Evolutionary conservation across 1,140 invertebrate genomes (phyloP).

Genomic region (Ceratitis capitata): DNA sequence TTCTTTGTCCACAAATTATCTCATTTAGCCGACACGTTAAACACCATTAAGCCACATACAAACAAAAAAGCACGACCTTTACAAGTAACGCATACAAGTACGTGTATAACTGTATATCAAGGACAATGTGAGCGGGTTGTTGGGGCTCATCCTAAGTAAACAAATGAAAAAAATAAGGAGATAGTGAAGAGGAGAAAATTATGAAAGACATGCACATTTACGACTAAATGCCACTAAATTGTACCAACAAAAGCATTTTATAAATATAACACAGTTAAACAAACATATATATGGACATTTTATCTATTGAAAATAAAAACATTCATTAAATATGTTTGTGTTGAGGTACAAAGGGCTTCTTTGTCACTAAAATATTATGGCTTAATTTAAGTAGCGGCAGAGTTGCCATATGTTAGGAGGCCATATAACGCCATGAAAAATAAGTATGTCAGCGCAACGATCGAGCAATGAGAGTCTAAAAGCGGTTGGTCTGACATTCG

Average conservation of each 20-base stretch:
- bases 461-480: too few relatives aligned
- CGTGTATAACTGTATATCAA: neutral
- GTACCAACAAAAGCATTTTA: neutral
- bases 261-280: too few relatives aligned
- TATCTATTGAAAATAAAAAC: too few relatives aligned
- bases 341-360: neutral
- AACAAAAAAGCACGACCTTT: neutral
- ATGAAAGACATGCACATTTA: slow-evolving; percentile 21
- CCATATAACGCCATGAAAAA: too few relatives aligned
- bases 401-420: slow-evolving; percentile 14
- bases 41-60: neutral
- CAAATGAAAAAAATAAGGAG: neutral
- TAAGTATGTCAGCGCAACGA: too few relatives aligned
- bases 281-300: neutral
- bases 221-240: slow-evolving; percentile 2
- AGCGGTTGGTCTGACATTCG: too few relatives aligned
- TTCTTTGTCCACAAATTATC: slow-evolving; percentile 24
- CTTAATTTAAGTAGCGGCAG: neutral
- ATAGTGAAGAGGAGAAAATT: slow-evolving; percentile 9
- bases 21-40: slow-evolving; percentile 29
- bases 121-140: neutral
- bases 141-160: slow-evolving; percentile 33
- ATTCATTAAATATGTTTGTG: neutral
- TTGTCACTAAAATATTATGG: neutral
- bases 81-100: neutral